A percentile compares a stretch with the other conserved stretches of the same genome.
Evolutionary conservation across 2,888 invertebrate species (phyloP).

Genomic region (Sabatieria punctata): DNA sequence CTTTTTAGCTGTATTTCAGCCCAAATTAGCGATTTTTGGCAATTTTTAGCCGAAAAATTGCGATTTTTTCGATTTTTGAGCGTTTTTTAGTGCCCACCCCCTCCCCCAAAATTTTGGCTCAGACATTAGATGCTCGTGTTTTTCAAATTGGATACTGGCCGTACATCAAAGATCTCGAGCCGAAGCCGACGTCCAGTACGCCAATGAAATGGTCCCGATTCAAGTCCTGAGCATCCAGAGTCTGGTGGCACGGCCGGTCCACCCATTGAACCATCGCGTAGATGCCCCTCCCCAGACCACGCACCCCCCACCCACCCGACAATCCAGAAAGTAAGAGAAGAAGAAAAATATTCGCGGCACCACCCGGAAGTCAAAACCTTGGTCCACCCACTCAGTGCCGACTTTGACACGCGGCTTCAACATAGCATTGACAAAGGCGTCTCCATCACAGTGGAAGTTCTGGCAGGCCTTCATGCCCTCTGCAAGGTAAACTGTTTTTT

Average conservation of each 20-base stretch:
- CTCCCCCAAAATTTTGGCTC: too few species aligned
- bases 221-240: constrained; percentile 30
- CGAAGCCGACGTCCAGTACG: constrained; percentile 41
- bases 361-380: constrained; percentile 35
- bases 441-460: too few species aligned
- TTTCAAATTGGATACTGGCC: too few species aligned
- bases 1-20: too few species aligned
- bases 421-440: constrained; percentile 31
- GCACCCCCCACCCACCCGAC: constrained; percentile 27
- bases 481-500: constrained; percentile 1
- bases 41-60: too few species aligned
- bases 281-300: constrained; percentile 37
- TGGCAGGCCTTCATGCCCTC: constrained; percentile 25
- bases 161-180: constrained; percentile 39
- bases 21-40: too few species aligned
- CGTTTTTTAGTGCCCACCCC: too few species aligned
- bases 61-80: too few species aligned
- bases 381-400: constrained; percentile 34
- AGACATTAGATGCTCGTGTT: too few species aligned
- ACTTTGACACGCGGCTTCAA: constrained; percentile 35
- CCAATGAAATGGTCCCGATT: constrained; percentile 24
- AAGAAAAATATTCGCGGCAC: constrained; percentile 7
- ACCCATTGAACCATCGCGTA: constrained; percentile 39
- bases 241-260: constrained; percentile 37
- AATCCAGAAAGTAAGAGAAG: constrained; percentile 11